phyloP scores from a whole-genome alignment of 2,113 vertebrate genomes.

The Xiphorhynchus elegans region DNA sequence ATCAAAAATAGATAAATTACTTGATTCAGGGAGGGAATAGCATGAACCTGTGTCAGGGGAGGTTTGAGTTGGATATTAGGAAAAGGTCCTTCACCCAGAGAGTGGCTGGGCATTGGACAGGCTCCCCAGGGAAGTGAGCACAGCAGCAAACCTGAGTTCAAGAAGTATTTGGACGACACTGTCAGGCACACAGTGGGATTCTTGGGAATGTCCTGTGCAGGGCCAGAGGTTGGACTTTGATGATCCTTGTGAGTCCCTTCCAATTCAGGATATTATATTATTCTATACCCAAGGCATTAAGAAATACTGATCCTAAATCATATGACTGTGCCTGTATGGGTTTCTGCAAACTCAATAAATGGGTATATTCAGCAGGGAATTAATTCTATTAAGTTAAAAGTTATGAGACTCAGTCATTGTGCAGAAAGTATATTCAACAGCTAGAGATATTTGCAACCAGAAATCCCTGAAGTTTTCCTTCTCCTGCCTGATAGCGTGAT shows the following conservation, averaged over 20 bases:
- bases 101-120: background rate
- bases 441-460: background rate
- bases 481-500: background rate
- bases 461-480: background rate
- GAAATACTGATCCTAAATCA: background rate
- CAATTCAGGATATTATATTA: background rate
- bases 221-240: background rate
- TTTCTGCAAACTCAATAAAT: background rate
- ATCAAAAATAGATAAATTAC: background rate
- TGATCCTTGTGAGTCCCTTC: background rate
- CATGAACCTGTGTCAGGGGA: too few species aligned
- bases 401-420: background rate
- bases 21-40: background rate
- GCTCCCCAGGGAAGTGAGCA: background rate
- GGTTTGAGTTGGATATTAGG: background rate
- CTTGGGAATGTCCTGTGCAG: background rate
- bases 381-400: background rate
- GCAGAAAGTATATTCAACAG: background rate
- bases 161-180: background rate
- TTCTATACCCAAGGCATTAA: background rate
- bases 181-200: background rate
- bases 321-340: background rate
- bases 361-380: background rate
- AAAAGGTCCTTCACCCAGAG: background rate
- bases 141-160: background rate